These are phyloP conservation scores for Conopomorpha cramerella DNA, from an alignment of 1,140 invertebrate species.

Conservation along the genomic window DNA sequence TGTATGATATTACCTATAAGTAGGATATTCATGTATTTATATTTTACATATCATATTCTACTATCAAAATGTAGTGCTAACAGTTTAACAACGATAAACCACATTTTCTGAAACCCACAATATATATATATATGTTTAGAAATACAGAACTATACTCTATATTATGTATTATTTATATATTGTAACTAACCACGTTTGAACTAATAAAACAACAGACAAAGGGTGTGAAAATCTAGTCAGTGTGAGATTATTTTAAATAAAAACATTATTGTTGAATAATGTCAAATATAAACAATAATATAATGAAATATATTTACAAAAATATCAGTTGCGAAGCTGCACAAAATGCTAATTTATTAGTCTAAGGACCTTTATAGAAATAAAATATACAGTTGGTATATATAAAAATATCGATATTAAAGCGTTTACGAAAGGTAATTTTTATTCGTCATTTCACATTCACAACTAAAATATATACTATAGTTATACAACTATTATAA, in stretches of 20 bases:
- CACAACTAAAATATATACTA: too few species aligned
- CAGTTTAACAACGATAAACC: not conserved
- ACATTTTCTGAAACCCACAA: too few species aligned
- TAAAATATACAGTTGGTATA: too few species aligned
- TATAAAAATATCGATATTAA: too few species aligned
- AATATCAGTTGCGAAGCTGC: too few species aligned
- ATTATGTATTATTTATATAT: not conserved
- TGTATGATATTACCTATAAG: too few species aligned
- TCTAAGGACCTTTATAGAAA: too few species aligned
- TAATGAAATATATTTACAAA: too few species aligned
- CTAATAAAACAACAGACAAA: constrained; percentile 28
- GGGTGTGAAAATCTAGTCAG: constrained; percentile 58
- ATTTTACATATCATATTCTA: not conserved
- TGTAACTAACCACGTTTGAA: not conserved
- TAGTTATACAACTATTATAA: too few species aligned
- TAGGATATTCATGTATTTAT: not conserved
- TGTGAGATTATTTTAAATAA: constrained; percentile 38
- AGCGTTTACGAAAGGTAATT: too few species aligned
- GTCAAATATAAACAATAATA: not conserved
- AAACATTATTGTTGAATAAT: not conserved
- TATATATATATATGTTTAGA: not conserved
- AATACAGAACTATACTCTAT: not conserved
- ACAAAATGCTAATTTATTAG: too few species aligned
- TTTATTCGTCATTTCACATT: too few species aligned
- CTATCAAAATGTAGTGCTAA: not conserved